Evolutionary conservation across 1,140 invertebrate species (phyloP).

Genomic region (Campodea augens): DNA sequence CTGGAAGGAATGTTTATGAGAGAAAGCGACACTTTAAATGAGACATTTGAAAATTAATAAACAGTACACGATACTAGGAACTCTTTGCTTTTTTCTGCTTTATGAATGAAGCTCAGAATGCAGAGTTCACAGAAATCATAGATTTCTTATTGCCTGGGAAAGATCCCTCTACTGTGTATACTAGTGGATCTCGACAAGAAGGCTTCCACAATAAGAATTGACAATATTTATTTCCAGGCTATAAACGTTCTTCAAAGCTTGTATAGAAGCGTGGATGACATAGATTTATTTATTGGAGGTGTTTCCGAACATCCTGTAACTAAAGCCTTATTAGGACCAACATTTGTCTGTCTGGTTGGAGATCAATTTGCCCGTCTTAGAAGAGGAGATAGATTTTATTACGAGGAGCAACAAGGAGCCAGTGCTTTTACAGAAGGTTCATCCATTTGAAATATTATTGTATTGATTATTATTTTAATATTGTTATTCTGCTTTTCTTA

Average conservation of each 20-base stretch:
- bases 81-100: no score
- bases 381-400: conserved; percentile 32
- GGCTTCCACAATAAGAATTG: conserved; percentile 3
- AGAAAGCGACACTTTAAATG: no score
- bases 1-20: no score
- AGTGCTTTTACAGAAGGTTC: conserved; percentile 28
- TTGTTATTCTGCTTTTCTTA: conserved; percentile 11
- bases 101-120: no score
- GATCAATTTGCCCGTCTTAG: conserved; percentile 35
- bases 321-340: conserved; percentile 35
- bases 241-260: conserved; percentile 22
- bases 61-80: no score
- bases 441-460: not conserved
- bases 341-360: conserved; percentile 37
- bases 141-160: no score
- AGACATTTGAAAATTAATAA: no score
- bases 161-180: no score
- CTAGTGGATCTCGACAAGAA: conserved; percentile 2
- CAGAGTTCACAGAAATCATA: no score
- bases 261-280: conserved; percentile 35
- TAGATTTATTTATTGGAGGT: conserved; percentile 41
- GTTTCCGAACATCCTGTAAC: conserved; percentile 30
- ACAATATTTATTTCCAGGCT: conserved; percentile 18
- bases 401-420: conserved; percentile 29
- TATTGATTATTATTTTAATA: not conserved